Evolutionary conservation across 2,888 invertebrate genomes (phyloP).

Genomic region (Hololepta plana): DNA sequence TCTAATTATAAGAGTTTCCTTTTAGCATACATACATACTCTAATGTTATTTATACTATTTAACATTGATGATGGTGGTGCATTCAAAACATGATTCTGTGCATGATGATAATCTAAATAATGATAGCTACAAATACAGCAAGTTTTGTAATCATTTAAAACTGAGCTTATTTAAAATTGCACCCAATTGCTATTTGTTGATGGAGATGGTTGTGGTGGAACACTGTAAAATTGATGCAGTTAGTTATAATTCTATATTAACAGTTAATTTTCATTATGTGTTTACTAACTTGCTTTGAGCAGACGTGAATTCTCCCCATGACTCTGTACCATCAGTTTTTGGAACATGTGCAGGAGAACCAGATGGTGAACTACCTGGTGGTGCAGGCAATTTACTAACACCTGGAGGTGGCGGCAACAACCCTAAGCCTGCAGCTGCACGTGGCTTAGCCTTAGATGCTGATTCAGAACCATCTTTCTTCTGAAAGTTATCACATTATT

Average conservation of each 20-base stretch:
- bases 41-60: no score
- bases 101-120: no score
- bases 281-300: conserved; percentile 16
- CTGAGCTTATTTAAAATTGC: conserved; percentile 23
- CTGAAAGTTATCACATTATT: conserved; percentile 26
- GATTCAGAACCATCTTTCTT: conserved; percentile 77
- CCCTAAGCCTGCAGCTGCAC: conserved; percentile 28
- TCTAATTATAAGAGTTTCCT: no score
- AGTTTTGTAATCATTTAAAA: no score
- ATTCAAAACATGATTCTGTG: no score
- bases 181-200: conserved; percentile 24
- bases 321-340: conserved; percentile 26
- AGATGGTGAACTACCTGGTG: conserved; percentile 64
- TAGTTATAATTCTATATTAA: conserved; percentile 1
- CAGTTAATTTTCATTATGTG: background rate
- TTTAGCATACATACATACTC: no score
- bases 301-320: conserved; percentile 70
- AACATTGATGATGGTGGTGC: no score
- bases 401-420: conserved; percentile 68
- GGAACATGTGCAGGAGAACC: conserved; percentile 43
- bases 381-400: conserved; percentile 56
- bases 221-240: conserved; percentile 12
- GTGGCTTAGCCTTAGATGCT: conserved; percentile 42
- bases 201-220: conserved; percentile 15
- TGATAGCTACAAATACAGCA: no score